Base-by-base conservation (phyloP, 2,888 invertebrate genomes). In the Morpho achilles region DNA sequence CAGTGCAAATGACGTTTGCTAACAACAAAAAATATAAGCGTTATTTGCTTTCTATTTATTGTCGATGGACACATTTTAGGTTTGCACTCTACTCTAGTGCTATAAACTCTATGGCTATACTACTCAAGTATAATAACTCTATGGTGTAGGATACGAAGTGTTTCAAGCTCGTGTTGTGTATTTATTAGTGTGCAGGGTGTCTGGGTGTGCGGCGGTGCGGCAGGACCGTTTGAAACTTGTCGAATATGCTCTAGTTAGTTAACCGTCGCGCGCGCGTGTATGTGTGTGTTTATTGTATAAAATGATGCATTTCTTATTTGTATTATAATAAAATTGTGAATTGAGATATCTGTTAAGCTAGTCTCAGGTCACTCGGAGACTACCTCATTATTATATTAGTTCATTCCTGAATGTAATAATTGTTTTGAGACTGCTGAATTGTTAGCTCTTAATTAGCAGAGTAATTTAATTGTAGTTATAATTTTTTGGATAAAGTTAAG, bases 401-500 rank as follows among this genome's bases (percentile, higher is more conserved):
- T 83, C 75, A 80, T 79, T 79, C 81, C 79, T 84, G 82, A 82
- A 84, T 84, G 83, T 84, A 86, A 86, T 85, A 48, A 54, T 48
- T 48, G 41, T 82, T 79, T 84, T 87, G 88, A 90, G 89, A 90
- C 89, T 90, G 89, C 89, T 84, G 82, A 83, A 81, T 82, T 86
- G 84, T 87, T 89, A 90, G 89, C 77, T 87, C 72, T 80, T 89
- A 89, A 89, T 87, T 87, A 87, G 84, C 79, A 76, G 55, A 64
- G 71, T 79, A 84, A 86, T 84, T 84, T 84, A 82, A 85, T 53
- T 53, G 41, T 79, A 85, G 82, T 80, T 81, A 81, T 79, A 72
- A 79, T 82, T 80, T 82, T 82, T 76, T 77, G 80, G 76, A 76
- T 82, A 53, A 53, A 46, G 41, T 53, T 46, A 81, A 82, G 85